A percentile compares a stretch with the other conserved stretches of the same genome.
Conservation (phyloP, 1,140 invertebrate genomes). For the Papilio dardanus region DNA sequence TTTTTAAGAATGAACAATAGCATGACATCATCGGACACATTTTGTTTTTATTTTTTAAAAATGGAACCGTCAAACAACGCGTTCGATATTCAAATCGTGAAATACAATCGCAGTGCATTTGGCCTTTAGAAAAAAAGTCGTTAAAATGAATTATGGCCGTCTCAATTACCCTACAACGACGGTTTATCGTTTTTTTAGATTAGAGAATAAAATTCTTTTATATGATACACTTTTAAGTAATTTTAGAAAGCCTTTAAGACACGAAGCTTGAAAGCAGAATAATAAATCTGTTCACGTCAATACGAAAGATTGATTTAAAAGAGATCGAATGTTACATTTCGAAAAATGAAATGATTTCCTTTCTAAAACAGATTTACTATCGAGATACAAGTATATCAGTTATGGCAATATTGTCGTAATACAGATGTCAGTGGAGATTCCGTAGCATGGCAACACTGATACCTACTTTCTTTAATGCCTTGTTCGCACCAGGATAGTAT, state of each 20-base stretch:
- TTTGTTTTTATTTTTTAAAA: neutral
- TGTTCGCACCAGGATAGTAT: too few species aligned
- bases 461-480: too few species aligned
- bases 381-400: neutral
- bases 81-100: conserved; percentile 28
- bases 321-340: neutral
- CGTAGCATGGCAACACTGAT: too few species aligned
- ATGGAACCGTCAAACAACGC: conserved; percentile 18
- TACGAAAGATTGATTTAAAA: conserved; percentile 34
- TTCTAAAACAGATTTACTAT: neutral
- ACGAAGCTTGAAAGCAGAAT: neutral
- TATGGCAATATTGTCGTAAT: too few species aligned
- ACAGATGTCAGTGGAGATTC: too few species aligned
- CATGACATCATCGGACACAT: neutral
- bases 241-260: conserved; percentile 12
- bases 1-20: conserved; percentile 1
- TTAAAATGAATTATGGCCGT: conserved; percentile 34
- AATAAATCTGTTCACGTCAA: neutral
- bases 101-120: conserved; percentile 29
- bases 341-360: neutral
- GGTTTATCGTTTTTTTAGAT: conserved; percentile 16
- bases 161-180: conserved; percentile 24
- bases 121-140: conserved; percentile 30
- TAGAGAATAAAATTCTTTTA: conserved; percentile 25
- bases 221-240: conserved; percentile 16